A percentile compares a stretch with the other conserved stretches of the same genome.
Conservation (phyloP, 1,140 invertebrate genomes). For the Papilio glaucus region DNA sequence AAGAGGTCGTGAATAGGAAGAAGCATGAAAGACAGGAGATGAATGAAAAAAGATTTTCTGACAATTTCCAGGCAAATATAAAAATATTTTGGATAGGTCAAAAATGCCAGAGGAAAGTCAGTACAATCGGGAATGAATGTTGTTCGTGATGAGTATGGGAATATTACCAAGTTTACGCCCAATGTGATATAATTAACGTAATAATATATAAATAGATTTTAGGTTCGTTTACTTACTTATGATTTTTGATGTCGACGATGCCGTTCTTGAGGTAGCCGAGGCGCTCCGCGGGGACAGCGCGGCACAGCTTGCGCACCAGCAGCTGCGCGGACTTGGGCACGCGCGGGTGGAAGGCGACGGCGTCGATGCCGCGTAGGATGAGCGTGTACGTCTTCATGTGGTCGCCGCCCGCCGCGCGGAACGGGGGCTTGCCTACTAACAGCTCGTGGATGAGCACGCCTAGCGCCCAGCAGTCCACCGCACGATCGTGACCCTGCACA, state of each 20-base stretch:
- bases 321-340: constrained; percentile 91
- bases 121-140: too few relatives aligned
- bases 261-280: constrained; percentile 96
- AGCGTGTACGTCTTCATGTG: constrained; percentile 99
- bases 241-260: constrained; percentile 95
- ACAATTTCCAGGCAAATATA: too few relatives aligned
- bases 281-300: constrained; percentile 94
- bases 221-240: constrained; percentile 90
- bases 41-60: too few relatives aligned
- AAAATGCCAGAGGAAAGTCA: too few relatives aligned
- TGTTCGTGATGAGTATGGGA: too few relatives aligned
- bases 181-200: too few relatives aligned
- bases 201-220: too few relatives aligned
- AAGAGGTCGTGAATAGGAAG: too few relatives aligned
- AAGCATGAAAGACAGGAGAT: too few relatives aligned
- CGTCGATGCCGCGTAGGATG: constrained; percentile 96
- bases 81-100: too few relatives aligned
- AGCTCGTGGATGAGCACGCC: constrained; percentile 97
- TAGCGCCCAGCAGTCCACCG: constrained; percentile 97
- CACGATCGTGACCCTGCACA: constrained; percentile 92
- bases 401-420: constrained; percentile 91
- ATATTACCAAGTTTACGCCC: too few relatives aligned
- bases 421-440: constrained; percentile 96
- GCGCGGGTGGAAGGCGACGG: constrained; percentile 91
- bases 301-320: constrained; percentile 94